These are phyloP conservation scores for Meiosimyza platycephala DNA, from an alignment of 2,888 invertebrate species.

Conservation along the genomic window DNA sequence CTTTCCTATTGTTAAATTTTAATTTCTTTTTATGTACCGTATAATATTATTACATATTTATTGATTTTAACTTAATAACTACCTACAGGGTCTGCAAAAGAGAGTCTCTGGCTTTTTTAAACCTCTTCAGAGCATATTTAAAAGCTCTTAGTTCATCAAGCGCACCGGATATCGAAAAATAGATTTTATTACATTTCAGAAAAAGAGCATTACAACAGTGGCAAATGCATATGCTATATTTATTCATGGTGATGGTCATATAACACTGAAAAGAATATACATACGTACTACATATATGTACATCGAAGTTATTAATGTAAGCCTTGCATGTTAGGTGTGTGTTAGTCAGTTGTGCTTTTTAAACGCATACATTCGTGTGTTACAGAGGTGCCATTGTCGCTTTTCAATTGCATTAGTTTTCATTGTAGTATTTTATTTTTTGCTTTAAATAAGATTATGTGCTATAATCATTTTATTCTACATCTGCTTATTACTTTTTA, in stretches of 20 bases:
- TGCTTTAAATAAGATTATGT: no score
- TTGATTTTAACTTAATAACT: not conserved
- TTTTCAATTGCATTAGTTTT: no score
- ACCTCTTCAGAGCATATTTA: constrained; percentile 61
- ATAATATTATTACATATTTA: not conserved
- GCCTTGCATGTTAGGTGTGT: not conserved
- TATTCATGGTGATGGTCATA: constrained; percentile 25
- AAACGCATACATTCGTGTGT: constrained; percentile 3
- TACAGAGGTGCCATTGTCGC: not conserved
- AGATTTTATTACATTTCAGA: not conserved
- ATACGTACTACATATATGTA: no score
- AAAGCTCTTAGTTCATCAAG: constrained; percentile 45
- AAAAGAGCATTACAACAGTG: not conserved
- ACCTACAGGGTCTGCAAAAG: constrained; percentile 53
- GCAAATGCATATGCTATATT: not conserved
- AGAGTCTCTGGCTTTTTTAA: constrained; percentile 62
- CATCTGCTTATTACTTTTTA: no score
- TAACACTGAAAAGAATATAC: not conserved
- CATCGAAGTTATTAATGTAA: constrained; percentile 8
- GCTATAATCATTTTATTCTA: no score
- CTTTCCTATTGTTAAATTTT: no score
- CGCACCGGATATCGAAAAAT: not conserved
- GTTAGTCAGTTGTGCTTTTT: no score
- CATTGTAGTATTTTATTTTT: no score
- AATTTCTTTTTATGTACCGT: no score